Conservation (phyloP, 2,797 vertebrate genomes). For the Spondyliosoma cantharus region DNA sequence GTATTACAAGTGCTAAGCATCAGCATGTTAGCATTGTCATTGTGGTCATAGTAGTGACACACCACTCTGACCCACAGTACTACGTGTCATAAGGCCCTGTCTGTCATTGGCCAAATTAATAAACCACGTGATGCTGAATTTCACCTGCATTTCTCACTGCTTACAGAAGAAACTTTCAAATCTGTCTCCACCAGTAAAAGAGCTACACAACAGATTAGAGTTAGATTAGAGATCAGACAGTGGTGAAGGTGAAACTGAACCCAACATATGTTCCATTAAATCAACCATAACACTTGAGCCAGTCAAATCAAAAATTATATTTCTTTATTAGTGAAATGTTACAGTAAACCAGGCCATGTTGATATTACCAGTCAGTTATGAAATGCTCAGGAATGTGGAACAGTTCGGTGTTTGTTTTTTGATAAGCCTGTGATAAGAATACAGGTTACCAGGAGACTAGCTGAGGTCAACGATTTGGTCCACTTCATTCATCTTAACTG, state of each 20-base stretch:
- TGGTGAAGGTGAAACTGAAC: not conserved
- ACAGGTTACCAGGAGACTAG: not conserved
- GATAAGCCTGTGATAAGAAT: not conserved
- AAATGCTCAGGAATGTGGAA: constrained; percentile 15
- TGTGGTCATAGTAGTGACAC: not conserved
- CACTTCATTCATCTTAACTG: not conserved
- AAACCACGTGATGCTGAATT: constrained; percentile 20
- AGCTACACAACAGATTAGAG: not conserved
- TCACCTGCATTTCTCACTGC: constrained; percentile 3
- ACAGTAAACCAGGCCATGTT: not conserved
- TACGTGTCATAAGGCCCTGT: not conserved
- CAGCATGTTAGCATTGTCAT: not conserved
- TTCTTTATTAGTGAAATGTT: not conserved
- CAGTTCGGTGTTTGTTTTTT: constrained; percentile 24
- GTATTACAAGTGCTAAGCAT: not conserved
- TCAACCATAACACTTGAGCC: not conserved
- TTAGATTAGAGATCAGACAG: not conserved
- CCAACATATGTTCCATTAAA: not conserved
- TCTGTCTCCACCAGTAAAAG: not conserved
- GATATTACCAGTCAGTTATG: not conserved
- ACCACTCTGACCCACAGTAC: not conserved
- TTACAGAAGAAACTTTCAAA: not conserved
- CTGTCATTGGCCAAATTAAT: not conserved
- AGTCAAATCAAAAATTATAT: not conserved
- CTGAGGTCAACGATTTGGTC: not conserved